phyloP scores from a whole-genome alignment of 1,140 invertebrate species.

The Dryas iulia region DNA sequence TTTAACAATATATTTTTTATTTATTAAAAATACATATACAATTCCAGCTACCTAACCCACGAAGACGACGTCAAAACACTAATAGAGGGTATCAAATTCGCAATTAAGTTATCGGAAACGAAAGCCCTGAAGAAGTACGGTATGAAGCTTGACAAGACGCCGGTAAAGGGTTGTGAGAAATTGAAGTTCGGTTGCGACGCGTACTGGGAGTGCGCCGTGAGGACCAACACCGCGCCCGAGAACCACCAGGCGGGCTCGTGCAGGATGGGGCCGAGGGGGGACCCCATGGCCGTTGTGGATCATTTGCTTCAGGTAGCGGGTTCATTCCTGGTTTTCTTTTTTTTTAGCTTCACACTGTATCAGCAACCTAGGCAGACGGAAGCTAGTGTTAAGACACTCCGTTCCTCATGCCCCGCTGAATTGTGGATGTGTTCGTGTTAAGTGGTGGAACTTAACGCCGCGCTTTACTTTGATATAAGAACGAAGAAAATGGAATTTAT shows the following conservation, averaged over 20 bases:
- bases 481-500: no score
- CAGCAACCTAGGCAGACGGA: no score
- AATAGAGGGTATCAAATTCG: constrained; percentile 88
- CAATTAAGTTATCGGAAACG: constrained; percentile 84
- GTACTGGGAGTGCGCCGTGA: constrained; percentile 90
- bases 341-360: no score
- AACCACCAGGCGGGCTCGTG: constrained; percentile 93
- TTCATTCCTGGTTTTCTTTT: no score
- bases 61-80: constrained; percentile 86
- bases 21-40: no score
- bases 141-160: constrained; percentile 86
- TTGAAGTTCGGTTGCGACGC: constrained; percentile 87
- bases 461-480: no score
- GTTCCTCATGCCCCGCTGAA: no score
- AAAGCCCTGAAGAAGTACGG: constrained; percentile 86
- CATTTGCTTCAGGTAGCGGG: constrained; percentile 82
- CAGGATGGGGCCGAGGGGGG: constrained; percentile 87
- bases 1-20: no score
- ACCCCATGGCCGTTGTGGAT: constrained; percentile 87
- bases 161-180: constrained; percentile 86
- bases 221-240: constrained; percentile 88
- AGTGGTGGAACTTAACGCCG: no score
- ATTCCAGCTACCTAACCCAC: constrained; percentile 70
- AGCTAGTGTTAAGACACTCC: no score
- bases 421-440: no score